A percentile compares a stretch with the other conserved stretches of the same genome.
phyloP scores from a whole-genome alignment of 2,888 invertebrate species.

The Tipula helvola region DNA sequence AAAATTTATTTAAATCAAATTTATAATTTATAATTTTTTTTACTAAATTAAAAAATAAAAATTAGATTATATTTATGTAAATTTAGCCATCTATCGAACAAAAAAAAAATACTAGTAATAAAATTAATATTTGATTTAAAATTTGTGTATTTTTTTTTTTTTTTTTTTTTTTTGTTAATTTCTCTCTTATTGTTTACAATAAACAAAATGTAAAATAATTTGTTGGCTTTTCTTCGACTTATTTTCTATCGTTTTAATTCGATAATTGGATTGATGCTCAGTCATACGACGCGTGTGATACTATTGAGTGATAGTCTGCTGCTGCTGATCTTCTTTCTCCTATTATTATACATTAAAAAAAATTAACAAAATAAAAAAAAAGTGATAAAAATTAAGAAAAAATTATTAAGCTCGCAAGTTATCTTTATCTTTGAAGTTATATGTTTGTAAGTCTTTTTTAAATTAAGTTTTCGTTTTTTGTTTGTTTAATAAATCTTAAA shows the following conservation, averaged over 20 bases:
- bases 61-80: background rate
- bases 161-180: background rate
- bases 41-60: background rate
- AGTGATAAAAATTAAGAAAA: background rate
- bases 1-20: background rate
- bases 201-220: background rate
- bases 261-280: too few relatives aligned
- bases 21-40: background rate
- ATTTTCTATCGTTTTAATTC: background rate
- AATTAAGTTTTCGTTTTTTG: background rate
- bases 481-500: background rate
- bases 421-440: background rate
- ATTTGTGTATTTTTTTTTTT: background rate
- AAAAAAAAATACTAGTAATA: background rate
- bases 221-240: background rate
- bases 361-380: background rate
- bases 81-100: background rate
- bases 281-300: background rate
- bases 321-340: background rate
- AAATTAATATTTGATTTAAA: background rate
- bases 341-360: background rate
- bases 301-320: background rate
- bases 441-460: background rate
- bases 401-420: background rate
- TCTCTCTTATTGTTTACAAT: background rate